Evolutionary conservation across 2,113 vertebrate genomes (phyloP), one percentile per base, ranked within the genome.

Genomic region (Phalacrocorax pelagicus): DNA sequence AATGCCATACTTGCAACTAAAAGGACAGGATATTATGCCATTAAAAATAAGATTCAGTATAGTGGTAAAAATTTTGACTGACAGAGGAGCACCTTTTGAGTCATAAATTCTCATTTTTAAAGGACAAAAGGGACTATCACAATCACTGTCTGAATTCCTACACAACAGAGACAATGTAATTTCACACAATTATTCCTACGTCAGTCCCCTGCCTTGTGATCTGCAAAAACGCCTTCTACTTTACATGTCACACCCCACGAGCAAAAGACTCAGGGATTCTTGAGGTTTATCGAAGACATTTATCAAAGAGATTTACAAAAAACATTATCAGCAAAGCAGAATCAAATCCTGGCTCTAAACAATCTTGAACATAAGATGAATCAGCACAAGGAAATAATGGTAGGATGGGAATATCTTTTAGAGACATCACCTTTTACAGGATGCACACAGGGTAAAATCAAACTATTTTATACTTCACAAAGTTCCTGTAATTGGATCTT

Each of bases 21-120:
- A 94, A 91, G 70, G 62, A 65, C 42, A 80, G 70, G 62, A 69
- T 86, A 82, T 85, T 82, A 88, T n/a, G 82, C 67, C 47, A 62
- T 85, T 75, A 94, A 94, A 94, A 95, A 69, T 58, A 88, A 90
- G 54, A 82, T 70, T 82, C 49, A 15, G 26, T 54, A 47, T 42
- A 77, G 90, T 24, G n/a, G 75, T 67, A 81, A 90, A 86, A 73
- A 77, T 24, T 59, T 54, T 83, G 63, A 85, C 71, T 95, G 90
- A 92, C 55, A 96, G 78, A 27, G 12, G 18, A 88, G 63, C 46
- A 78, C 32, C 61, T 90, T 82, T 92, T 92, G 75, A 92, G 42
- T 73, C 70, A 96, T 42, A 88, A 92, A 95, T 88, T 92, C 82
- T 73, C 47, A 95, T 92, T 93, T 97, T 92, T 69, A 81, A 85